Evolutionary conservation across 2,888 invertebrate species (phyloP), one percentile per base, ranked within the genome.

Genomic region (Xestoiulus laeticollis): DNA sequence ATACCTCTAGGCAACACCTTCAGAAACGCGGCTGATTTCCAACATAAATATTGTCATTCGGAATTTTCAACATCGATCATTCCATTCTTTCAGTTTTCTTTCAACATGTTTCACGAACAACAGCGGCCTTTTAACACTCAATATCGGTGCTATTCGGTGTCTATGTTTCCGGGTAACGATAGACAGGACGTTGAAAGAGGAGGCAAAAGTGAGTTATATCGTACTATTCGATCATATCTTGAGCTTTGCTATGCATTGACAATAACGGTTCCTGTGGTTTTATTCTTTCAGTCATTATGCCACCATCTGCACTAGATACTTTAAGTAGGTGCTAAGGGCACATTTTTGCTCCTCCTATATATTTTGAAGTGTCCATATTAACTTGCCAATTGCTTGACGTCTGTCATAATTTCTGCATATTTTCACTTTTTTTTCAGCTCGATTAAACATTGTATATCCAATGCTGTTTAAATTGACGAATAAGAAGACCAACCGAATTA

Each of bases 381-480:
- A 88, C 87, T 85, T 85, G 22, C n/a, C n/a, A n/a, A n/a, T n/a
- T n/a, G n/a, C n/a, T n/a, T n/a, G n/a, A n/a, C n/a, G n/a, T n/a
- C n/a, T 53, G 22, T 43, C 19, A n/a, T 59, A 38, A 84, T 30
- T 16, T 16, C 16, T 22, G 43, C 44, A 22, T 22, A 14, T 14
- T 48, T 6, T 68, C 53, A 19, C 59, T 84, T 82, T 68, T 14
- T 86, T 89, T 89, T 33, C 88, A 90, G 90, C 98, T 4, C 94
- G 98, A 89, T 93, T 98, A 32, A 99, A 99, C 92, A 98, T 99
- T 89, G 97, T 96, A 91, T 99, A 99, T 91, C 99, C 99, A 0
- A 99, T 99, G 99, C 94, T 99, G 88, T 99, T 99, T 92, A 99
- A 98, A 92, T 93, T 99, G 53, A 96, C 95, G 38, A 99, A 99